These are phyloP conservation scores for Ornithoptera alexandrae DNA, from an alignment of 2,888 invertebrate genomes.

Conservation along the genomic window DNA sequence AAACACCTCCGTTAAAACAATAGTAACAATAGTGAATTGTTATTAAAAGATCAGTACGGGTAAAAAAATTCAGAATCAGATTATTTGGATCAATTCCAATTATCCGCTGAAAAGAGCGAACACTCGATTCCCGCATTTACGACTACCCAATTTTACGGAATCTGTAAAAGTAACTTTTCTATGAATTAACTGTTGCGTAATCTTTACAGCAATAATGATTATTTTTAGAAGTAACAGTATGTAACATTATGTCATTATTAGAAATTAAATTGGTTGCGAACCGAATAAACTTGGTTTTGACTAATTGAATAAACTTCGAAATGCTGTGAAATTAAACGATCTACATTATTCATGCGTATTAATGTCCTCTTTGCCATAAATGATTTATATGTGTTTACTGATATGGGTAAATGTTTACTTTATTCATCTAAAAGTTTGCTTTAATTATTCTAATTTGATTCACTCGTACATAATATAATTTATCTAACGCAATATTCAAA, in stretches of 20 bases:
- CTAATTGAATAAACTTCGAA: background rate
- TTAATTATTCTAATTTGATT: too few relatives aligned
- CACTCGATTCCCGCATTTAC: background rate
- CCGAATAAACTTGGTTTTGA: background rate
- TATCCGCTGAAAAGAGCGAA: background rate
- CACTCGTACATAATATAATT: too few relatives aligned
- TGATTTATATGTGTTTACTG: too few relatives aligned
- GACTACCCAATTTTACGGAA: background rate
- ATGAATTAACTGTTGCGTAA: background rate
- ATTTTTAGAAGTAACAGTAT: background rate
- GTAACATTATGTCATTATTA: background rate
- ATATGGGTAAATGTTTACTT: too few relatives aligned
- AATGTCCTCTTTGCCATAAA: too few relatives aligned
- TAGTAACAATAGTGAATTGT: background rate
- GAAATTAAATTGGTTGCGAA: background rate
- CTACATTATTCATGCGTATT: too few relatives aligned
- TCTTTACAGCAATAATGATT: background rate
- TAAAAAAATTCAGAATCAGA: background rate
- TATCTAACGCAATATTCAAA: too few relatives aligned
- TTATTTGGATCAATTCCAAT: conserved; percentile 4
- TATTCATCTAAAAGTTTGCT: too few relatives aligned
- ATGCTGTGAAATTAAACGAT: too few relatives aligned
- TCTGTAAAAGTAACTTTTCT: background rate
- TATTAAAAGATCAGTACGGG: background rate
- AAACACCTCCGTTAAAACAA: background rate